phyloP scores from a whole-genome alignment of 1,140 invertebrate genomes.

The Alviniconcha marisindica region DNA sequence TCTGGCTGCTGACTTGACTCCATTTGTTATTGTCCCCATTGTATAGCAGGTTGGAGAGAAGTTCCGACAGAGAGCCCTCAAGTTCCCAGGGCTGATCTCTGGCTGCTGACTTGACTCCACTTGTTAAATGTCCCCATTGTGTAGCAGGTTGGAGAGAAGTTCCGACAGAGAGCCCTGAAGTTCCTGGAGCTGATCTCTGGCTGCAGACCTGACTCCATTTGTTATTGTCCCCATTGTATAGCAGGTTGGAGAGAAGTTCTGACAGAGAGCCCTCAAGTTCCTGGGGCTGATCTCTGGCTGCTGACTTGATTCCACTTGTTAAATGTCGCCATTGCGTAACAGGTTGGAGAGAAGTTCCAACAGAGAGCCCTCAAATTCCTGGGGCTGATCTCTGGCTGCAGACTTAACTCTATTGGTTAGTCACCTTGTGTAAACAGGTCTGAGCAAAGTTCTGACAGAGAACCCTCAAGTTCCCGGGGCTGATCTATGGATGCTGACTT shows the following conservation, averaged over 20 bases:
- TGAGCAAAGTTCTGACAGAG: conserved; percentile 81
- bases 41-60: conserved; percentile 75
- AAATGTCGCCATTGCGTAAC: too few relatives aligned
- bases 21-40: too few relatives aligned
- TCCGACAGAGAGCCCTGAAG: conserved; percentile 87
- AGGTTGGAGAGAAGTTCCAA: conserved; percentile 76
- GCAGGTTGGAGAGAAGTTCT: conserved; percentile 76
- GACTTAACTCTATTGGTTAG: too few relatives aligned
- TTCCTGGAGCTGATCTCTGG: conserved; percentile 88
- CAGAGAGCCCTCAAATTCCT: conserved; percentile 95
- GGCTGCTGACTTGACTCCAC: conserved; percentile 80
- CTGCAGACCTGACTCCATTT: background rate
- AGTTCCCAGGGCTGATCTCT: conserved; percentile 96
- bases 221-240: too few relatives aligned
- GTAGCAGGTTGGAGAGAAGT: conserved; percentile 74
- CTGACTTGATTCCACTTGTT: too few relatives aligned
- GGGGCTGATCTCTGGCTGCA: conserved; percentile 96
- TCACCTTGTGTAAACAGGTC: too few relatives aligned
- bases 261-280: too few relatives aligned
- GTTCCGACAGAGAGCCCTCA: conserved; percentile 87
- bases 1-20: too few relatives aligned
- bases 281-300: too few relatives aligned
- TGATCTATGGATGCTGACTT: conserved; percentile 90
- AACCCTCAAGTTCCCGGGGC: conserved; percentile 93
- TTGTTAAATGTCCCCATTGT: background rate